Base-by-base conservation (phyloP, 2,888 invertebrate genomes). In the Tethea ocularis region DNA sequence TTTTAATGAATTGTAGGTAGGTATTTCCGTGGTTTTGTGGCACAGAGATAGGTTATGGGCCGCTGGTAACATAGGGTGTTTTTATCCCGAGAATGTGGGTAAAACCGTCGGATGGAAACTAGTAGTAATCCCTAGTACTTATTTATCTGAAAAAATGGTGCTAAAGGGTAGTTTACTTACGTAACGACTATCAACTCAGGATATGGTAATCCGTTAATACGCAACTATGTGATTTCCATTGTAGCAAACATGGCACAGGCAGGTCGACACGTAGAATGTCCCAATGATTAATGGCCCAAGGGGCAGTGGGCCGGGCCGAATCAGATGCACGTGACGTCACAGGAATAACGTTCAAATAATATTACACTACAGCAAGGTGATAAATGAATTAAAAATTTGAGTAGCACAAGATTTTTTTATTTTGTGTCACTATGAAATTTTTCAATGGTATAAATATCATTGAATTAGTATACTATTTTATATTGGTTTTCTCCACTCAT, bases 251-350 rank as follows among this genome's bases (percentile, higher is more conserved):
- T 26, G 53, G 53, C 33, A 54, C 20, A 73, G 80, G 74, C 82
- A 80, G 78, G 84, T 77, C 83, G 77, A 78, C 84, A 84, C 86
- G 88, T 85, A 84, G 81, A 79, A 80, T 80, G 82, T 80, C 75
- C 76, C 74, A 74, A 82, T 89, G 88, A 89, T 89, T 88, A 87
- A 89, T 85, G 84, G 77, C 71, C 67, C 71, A 63, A 67, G 77
- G 78, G 78, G 74, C 72, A 71, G 72, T 71, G 80, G 82, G 80
- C 75, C 77, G 75, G 76, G 77, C 81, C 79, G 81, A 84, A 87
- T 87, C 91, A 89, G 86, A 86, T 87, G 88, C 89, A 87, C 89
- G 89, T 91, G 91, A 89, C 88, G 87, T 87, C 86, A 83, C 77
- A 61, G 62, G 76, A 78, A 77, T 84, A 86, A 85, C 83, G 82